Evolutionary conservation across 2,888 invertebrate species (phyloP).

Genomic region (Teleogryllus oceanicus): DNA sequence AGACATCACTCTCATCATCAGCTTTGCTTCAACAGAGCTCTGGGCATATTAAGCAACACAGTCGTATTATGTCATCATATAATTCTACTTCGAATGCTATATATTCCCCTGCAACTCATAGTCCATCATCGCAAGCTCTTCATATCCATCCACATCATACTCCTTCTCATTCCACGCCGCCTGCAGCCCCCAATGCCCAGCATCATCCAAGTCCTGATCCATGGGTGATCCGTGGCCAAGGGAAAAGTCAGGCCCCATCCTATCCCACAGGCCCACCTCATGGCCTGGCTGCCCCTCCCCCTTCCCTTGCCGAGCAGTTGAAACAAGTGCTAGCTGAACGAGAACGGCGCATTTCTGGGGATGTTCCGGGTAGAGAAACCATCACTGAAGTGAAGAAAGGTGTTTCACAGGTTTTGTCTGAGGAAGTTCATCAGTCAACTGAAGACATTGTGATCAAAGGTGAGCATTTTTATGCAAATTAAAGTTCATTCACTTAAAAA

Average conservation of each 20-base stretch:
- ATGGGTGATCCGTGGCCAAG: background rate
- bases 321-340: conserved; percentile 83
- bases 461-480: background rate
- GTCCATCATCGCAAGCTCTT: background rate
- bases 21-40: background rate
- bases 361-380: conserved; percentile 33
- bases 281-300: conserved; percentile 62
- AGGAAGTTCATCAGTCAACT: conserved; percentile 77
- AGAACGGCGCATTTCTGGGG: conserved; percentile 61
- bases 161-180: background rate
- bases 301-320: conserved; percentile 79
- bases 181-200: background rate
- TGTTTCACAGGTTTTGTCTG: conserved; percentile 69
- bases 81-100: conserved; percentile 22
- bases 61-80: background rate
- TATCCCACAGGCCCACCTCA: conserved; percentile 31
- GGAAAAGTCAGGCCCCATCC: background rate
- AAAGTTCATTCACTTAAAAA: too few species aligned
- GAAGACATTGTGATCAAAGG: conserved; percentile 7
- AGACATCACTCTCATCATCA: background rate
- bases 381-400: conserved; percentile 59
- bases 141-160: background rate
- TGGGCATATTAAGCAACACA: background rate
- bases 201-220: background rate
- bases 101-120: background rate